phyloP scores from a whole-genome alignment of 2,888 invertebrate species.

The Ornithoptera priamus region DNA sequence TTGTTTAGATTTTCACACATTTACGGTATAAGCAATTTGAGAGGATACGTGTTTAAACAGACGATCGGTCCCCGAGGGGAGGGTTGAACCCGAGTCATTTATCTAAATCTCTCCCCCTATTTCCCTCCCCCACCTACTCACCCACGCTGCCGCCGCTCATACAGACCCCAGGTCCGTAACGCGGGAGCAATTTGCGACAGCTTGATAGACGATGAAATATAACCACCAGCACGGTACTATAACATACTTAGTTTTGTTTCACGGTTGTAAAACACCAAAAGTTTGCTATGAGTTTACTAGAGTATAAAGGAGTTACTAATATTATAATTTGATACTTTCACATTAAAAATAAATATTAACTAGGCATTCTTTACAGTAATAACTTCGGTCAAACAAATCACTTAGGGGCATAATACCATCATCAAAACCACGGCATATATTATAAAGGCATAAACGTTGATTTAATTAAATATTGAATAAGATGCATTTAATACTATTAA shows the following conservation, averaged over 20 bases:
- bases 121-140: conserved; percentile 34
- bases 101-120: conserved; percentile 51
- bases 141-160: conserved; percentile 35
- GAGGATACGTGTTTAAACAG: conserved; percentile 59
- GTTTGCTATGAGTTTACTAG: too few species aligned
- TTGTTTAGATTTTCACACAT: conserved; percentile 49
- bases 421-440: too few species aligned
- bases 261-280: not conserved
- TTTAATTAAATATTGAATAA: too few species aligned
- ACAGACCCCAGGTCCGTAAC: conserved; percentile 34
- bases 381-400: too few species aligned
- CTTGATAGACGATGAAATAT: conserved; percentile 49
- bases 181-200: conserved; percentile 47
- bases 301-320: not conserved
- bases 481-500: too few species aligned
- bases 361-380: too few species aligned
- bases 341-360: too few species aligned
- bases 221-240: conserved; percentile 30
- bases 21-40: conserved; percentile 56
- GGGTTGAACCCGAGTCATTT: conserved; percentile 54
- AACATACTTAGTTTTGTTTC: conserved; percentile 2
- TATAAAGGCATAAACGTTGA: too few species aligned
- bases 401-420: too few species aligned
- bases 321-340: too few species aligned
- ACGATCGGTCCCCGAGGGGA: conserved; percentile 65